A percentile compares a stretch with the other conserved stretches of the same genome.
Evolutionary conservation across 2,113 vertebrate genomes (phyloP).

Genomic region (Oxygymnocypris stewartii): DNA sequence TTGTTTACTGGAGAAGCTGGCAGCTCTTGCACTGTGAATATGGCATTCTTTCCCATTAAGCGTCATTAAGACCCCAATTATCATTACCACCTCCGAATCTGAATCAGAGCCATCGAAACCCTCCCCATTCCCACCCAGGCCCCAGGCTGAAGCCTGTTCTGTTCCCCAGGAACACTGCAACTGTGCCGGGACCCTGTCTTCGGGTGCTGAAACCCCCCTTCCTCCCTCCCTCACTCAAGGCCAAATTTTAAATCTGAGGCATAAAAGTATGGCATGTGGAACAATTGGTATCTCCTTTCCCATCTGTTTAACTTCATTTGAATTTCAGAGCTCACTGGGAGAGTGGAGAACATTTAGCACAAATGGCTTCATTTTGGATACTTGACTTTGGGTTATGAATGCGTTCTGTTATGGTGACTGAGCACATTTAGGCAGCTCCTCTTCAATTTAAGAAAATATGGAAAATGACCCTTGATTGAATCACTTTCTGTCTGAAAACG

Average conservation of each 20-base stretch:
- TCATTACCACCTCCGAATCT: conserved; percentile 57
- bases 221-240: neutral
- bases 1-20: conserved; percentile 56
- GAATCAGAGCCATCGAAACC: conserved; percentile 46
- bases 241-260: conserved; percentile 60
- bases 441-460: conserved; percentile 27
- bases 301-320: conserved; percentile 78
- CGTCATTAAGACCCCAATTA: conserved; percentile 71
- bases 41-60: conserved; percentile 65
- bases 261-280: conserved; percentile 71
- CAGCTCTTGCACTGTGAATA: conserved; percentile 68
- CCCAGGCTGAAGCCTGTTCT: conserved; percentile 44
- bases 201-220: neutral
- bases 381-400: conserved; percentile 75
- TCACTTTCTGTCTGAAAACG: conserved; percentile 56
- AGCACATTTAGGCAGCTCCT: conserved; percentile 66
- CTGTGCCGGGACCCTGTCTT: conserved; percentile 45
- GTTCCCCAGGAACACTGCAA: conserved; percentile 56
- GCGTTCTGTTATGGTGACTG: conserved; percentile 69
- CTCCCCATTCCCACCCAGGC: conserved; percentile 43
- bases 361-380: conserved; percentile 69
- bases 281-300: conserved; percentile 74
- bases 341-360: conserved; percentile 57
- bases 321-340: conserved; percentile 70
- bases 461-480: conserved; percentile 67